phyloP scores from a whole-genome alignment of 2,113 vertebrate genomes.

The Dissostichus mawsoni region DNA sequence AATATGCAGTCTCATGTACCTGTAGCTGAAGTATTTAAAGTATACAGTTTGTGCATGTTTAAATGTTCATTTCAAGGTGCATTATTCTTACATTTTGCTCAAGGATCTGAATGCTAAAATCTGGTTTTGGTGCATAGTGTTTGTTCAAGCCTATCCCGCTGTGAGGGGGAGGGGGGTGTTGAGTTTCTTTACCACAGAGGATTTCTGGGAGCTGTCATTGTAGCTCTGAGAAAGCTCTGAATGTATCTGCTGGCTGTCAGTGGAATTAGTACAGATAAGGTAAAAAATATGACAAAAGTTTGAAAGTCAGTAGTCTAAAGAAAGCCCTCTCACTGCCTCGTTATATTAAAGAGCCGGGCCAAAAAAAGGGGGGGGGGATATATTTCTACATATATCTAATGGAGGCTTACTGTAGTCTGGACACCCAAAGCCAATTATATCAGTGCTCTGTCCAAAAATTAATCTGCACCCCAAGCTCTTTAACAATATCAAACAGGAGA shows the following conservation, averaged over 20 bases:
- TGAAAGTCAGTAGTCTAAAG: conserved; percentile 72
- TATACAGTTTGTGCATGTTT: not conserved
- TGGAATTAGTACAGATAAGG: conserved; percentile 84
- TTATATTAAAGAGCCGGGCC: conserved; percentile 69
- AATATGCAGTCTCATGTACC: not conserved
- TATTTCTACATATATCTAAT: conserved; percentile 75
- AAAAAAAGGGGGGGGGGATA: conserved; percentile 43
- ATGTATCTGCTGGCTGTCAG: conserved; percentile 82
- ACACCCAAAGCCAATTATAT: conserved; percentile 78
- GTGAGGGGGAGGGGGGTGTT: not conserved
- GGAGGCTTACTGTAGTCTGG: conserved; percentile 57
- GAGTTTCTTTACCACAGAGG: conserved; percentile 54
- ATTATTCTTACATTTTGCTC: conserved; percentile 18
- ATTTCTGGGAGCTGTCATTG: conserved; percentile 77
- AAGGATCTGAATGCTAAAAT: conserved; percentile 42
- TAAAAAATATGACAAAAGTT: conserved; percentile 79
- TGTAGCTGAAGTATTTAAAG: not conserved
- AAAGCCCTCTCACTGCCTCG: conserved; percentile 64
- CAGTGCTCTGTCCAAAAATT: conserved; percentile 67
- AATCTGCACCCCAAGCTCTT: conserved; percentile 67
- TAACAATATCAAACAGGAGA: conserved; percentile 48
- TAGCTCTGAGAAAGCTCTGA: conserved; percentile 74
- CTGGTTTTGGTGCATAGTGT: conserved; percentile 33
- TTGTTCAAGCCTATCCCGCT: conserved; percentile 39
- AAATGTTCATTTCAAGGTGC: conserved; percentile 13